phyloP scores from a whole-genome alignment of 2,113 vertebrate genomes.

The Okapia johnstoni region DNA sequence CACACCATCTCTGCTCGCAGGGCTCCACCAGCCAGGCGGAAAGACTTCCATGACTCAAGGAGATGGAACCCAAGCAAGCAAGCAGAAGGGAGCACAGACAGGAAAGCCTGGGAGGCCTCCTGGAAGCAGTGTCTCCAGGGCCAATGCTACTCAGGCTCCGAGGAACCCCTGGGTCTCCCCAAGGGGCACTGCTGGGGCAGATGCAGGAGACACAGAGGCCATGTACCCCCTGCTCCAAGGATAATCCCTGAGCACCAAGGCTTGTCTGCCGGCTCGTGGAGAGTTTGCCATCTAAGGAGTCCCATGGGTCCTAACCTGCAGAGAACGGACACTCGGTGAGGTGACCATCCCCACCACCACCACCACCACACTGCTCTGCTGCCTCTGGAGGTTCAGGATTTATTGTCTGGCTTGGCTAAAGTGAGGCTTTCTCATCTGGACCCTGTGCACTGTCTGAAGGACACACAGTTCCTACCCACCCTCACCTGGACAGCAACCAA shows the following conservation, averaged over 20 bases:
- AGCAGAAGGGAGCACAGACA: not conserved
- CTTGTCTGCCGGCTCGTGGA: rapidly evolving
- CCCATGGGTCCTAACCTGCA: not conserved
- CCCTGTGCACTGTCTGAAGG: not conserved
- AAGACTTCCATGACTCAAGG: not conserved
- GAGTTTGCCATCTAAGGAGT: rapidly evolving
- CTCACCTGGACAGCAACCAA: not conserved
- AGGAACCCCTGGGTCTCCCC: not conserved
- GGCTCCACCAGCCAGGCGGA: not conserved
- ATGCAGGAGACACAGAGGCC: rapidly evolving
- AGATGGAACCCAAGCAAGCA: not conserved
- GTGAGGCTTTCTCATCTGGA: rapidly evolving
- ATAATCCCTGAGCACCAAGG: not conserved
- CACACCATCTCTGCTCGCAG: not conserved
- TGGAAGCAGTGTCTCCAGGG: not conserved
- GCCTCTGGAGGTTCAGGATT: not conserved
- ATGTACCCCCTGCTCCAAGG: rapidly evolving
- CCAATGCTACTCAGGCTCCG: not conserved
- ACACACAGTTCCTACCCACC: not conserved
- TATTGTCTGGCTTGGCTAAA: not conserved
- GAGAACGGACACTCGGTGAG: rapidly evolving
- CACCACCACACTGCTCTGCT: not conserved
- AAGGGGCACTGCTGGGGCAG: rapidly evolving
- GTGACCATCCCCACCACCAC: rapidly evolving
- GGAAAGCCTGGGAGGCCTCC: not conserved